Conservation (phyloP, 2,888 invertebrate species). For the Mesoligia furuncula region DNA sequence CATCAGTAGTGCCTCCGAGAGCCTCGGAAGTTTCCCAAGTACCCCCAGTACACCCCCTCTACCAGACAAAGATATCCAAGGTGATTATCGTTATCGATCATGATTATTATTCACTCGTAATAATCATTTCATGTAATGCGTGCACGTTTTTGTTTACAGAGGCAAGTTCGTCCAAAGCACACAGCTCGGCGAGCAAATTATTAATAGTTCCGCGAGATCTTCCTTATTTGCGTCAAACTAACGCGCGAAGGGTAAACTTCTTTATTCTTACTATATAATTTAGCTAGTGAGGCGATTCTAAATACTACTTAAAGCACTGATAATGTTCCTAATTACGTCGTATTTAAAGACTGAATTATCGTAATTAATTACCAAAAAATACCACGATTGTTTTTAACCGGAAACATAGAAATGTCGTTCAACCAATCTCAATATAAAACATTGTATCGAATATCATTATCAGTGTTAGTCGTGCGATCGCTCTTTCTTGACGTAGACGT, state of each 20-base stretch:
- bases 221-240: slow-evolving; percentile 89
- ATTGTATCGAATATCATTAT: slow-evolving; percentile 61
- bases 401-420: slow-evolving; percentile 41
- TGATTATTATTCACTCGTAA: slow-evolving; percentile 13
- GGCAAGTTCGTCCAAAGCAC: slow-evolving; percentile 83
- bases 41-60: slow-evolving; percentile 74
- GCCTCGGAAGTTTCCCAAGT: slow-evolving; percentile 73
- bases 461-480: slow-evolving; percentile 59
- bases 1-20: slow-evolving; percentile 74
- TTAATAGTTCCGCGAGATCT: slow-evolving; percentile 88
- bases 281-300: slow-evolving; percentile 1
- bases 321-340: slow-evolving; percentile 15
- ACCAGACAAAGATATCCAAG: slow-evolving; percentile 83
- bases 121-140: slow-evolving; percentile 29
- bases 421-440: slow-evolving; percentile 54
- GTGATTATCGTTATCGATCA: slow-evolving; percentile 67
- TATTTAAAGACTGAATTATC: slow-evolving; percentile 5
- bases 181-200: slow-evolving; percentile 83
- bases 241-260: slow-evolving; percentile 86
- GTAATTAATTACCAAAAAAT: slow-evolving; percentile 37
- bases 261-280: slow-evolving; percentile 37
- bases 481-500: slow-evolving; percentile 70
- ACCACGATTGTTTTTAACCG: slow-evolving; percentile 34
- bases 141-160: slow-evolving; percentile 75
- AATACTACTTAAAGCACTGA: neutral